Base-by-base conservation (phyloP, 2,797 vertebrate genomes). In the Tamandua tetradactyla region DNA sequence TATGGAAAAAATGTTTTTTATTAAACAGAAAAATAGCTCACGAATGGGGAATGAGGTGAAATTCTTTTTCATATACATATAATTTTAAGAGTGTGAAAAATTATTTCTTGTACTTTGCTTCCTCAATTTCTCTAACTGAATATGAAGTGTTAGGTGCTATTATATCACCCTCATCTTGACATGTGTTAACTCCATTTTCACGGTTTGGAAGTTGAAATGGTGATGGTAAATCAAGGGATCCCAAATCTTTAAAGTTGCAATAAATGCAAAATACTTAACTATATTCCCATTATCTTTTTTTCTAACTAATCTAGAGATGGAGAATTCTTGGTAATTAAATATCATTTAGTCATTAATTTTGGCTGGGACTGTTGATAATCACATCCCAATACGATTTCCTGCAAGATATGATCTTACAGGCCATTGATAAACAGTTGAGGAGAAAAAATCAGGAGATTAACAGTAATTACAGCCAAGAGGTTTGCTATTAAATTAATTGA, bases 401-500 rank as follows among this genome's bases (percentile, higher is more conserved):
- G 55, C 92, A 97, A 97, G 96, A 98, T 98, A 98, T n/a, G n/a
- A n/a, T 90, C 86, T 95, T 75, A 96, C 37, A 98, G 44, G 68
- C 96, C 93, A 96, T 96, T 97, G 96, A 98, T 97, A 98, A 98
- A 98, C 74, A 98, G 89, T 93, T 94, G 88, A 98, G 57, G 66
- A 96, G 87, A 97, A 98, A 97, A 98, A 98, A 98, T 79, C 89
- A 96, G 30, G 89, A 75, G 96, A 98, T 98, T 98, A 98, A 97
- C 89, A 94, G 88, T 97, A 98, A 98, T 98, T 98, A 98, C 93
- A 85, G 47, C 72, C 96, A 98, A 98, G 94, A 97, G 96, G 47
- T 97, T 98, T 98, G 93, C 93, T 98, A 97, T 98, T 98, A 98
- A 98, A 98, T 84, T 98, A 98, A 98, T 96, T 97, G 95, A 98